Evolutionary conservation across 2,113 vertebrate genomes (phyloP).

Genomic region (Eubucco bourcierii): DNA sequence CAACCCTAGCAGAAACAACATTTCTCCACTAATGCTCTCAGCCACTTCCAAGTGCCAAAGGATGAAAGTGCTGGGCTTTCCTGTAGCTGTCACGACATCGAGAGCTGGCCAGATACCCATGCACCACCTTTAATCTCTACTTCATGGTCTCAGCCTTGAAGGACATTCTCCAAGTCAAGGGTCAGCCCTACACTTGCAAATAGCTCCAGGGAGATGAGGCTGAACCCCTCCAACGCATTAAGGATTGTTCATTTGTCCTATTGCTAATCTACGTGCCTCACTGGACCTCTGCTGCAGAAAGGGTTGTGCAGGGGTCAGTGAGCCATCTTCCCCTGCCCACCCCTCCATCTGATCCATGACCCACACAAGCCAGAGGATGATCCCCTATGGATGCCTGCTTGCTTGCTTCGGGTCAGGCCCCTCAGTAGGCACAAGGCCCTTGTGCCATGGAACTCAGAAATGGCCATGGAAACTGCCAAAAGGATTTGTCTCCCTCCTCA

Average conservation of each 20-base stretch:
- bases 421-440: not conserved
- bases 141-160: not conserved
- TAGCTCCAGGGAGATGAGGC: not conserved
- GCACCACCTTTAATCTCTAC: not conserved
- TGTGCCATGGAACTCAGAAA: not conserved
- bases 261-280: rapidly evolving
- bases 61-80: not conserved
- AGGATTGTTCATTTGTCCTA: not conserved
- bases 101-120: not conserved
- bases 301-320: not conserved
- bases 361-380: not conserved
- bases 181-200: not conserved
- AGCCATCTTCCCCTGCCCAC: not conserved
- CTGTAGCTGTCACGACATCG: not conserved
- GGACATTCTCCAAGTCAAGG: rapidly evolving
- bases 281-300: not conserved
- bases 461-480: not conserved
- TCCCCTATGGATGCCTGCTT: not conserved
- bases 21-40: not conserved
- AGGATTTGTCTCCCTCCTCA: not conserved
- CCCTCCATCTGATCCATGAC: not conserved
- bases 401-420: not conserved
- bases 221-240: not conserved
- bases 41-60: conserved; percentile 23
- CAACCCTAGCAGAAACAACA: not conserved